phyloP scores from a whole-genome alignment of 2,888 invertebrate genomes.

The Lucinisca nassula region DNA sequence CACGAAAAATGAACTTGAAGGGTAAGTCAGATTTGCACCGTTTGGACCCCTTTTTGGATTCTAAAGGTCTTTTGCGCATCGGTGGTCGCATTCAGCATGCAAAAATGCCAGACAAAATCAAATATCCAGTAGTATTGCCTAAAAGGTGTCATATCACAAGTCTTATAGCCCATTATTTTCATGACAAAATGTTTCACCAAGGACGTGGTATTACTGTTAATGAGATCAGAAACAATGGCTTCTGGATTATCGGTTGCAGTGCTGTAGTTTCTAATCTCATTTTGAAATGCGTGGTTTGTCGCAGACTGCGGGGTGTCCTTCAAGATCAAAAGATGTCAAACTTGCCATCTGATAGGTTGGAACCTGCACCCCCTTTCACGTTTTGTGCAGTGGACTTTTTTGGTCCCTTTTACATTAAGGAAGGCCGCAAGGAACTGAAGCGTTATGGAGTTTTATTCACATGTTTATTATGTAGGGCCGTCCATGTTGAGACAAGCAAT shows the following conservation, averaged over 20 bases:
- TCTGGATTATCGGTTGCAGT: slow-evolving; percentile 80
- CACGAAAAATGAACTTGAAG: background rate
- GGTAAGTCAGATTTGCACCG: slow-evolving; percentile 18
- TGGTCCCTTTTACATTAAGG: slow-evolving; percentile 80
- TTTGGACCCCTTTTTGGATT: slow-evolving; percentile 65
- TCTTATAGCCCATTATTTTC: slow-evolving; percentile 54
- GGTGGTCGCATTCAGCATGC: slow-evolving; percentile 59
- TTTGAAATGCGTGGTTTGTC: slow-evolving; percentile 80
- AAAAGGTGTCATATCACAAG: slow-evolving; percentile 51
- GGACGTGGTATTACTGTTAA: slow-evolving; percentile 66
- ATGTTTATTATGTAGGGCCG: slow-evolving; percentile 79
- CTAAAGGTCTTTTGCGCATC: slow-evolving; percentile 62
- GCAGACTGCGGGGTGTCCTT: slow-evolving; percentile 66
- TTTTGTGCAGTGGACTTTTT: slow-evolving; percentile 82
- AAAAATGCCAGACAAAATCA: slow-evolving; percentile 4
- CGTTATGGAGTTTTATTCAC: slow-evolving; percentile 81
- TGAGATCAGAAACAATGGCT: slow-evolving; percentile 72
- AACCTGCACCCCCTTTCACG: slow-evolving; percentile 77
- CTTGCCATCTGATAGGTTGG: slow-evolving; percentile 80
- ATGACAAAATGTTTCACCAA: slow-evolving; percentile 49
- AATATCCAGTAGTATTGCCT: slow-evolving; percentile 62
- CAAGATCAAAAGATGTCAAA: slow-evolving; percentile 81
- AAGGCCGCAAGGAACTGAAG: slow-evolving; percentile 77
- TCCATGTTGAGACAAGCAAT: slow-evolving; percentile 75
- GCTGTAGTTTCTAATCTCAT: slow-evolving; percentile 69